phyloP scores from a whole-genome alignment of 2,888 invertebrate genomes.

The Aricia artaxerxes region DNA sequence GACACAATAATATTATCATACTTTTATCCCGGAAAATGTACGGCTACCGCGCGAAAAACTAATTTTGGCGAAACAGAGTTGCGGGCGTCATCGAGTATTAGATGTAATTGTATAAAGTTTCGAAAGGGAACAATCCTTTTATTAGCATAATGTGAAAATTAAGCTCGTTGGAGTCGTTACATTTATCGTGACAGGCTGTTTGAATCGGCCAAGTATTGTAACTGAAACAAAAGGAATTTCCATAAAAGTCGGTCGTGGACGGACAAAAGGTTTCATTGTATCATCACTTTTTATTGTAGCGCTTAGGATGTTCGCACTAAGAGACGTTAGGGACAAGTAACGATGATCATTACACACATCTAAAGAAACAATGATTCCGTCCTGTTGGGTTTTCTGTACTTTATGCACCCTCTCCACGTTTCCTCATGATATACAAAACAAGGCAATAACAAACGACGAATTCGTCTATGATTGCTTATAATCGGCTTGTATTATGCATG shows the following conservation, averaged over 20 bases:
- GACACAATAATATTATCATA: no score
- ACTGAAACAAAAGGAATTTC: constrained; percentile 16
- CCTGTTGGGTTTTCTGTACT: neutral
- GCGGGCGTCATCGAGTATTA: neutral
- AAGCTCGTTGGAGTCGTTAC: constrained; percentile 15
- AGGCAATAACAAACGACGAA: no score
- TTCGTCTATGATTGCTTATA: no score
- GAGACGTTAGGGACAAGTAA: neutral
- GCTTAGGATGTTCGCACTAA: neutral
- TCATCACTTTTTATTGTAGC: neutral
- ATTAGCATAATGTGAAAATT: constrained; percentile 2
- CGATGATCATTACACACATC: neutral
- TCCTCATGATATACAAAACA: no score
- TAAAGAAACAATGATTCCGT: neutral
- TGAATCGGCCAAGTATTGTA: constrained; percentile 1
- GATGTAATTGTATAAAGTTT: neutral
- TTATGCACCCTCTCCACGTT: neutral
- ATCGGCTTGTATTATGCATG: no score
- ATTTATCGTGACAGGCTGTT: constrained; percentile 10
- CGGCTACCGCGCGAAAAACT: no score
- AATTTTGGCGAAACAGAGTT: no score
- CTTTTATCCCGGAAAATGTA: no score
- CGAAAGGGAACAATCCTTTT: constrained; percentile 10
- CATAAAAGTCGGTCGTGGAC: constrained; percentile 18
- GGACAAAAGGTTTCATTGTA: constrained; percentile 19